phyloP scores from a whole-genome alignment of 2,888 invertebrate species.

The Phorcus lineatus region DNA sequence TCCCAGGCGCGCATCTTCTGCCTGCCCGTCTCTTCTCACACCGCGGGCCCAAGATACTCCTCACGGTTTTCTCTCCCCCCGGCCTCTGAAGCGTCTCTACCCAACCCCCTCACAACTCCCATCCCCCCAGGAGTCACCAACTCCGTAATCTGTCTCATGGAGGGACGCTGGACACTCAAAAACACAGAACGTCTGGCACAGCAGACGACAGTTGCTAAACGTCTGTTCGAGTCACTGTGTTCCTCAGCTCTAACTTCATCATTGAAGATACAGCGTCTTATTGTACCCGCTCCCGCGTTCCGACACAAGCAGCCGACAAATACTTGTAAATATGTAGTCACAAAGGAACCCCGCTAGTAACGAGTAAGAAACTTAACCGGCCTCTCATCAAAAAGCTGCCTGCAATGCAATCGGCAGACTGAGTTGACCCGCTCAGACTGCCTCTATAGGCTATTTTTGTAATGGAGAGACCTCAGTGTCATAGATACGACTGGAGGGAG shows the following conservation, averaged over 20 bases:
- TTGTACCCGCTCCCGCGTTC: not conserved
- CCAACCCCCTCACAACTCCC: not conserved
- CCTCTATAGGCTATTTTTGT: slow-evolving; percentile 4
- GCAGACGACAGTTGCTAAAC: slow-evolving; percentile 20
- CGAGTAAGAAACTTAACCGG: not conserved
- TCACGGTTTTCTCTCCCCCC: not conserved
- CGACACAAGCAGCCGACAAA: not conserved
- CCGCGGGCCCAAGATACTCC: not conserved
- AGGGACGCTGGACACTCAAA: not conserved
- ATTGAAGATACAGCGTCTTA: not conserved
- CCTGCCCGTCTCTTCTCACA: not conserved
- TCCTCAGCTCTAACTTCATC: not conserved
- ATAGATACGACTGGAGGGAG: slow-evolving; percentile 15
- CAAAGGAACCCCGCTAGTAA: slow-evolving; percentile 18
- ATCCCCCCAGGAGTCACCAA: not conserved
- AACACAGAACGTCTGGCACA: not conserved
- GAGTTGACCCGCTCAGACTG: slow-evolving; percentile 20
- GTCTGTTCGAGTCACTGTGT: not conserved
- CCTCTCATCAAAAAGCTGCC: slow-evolving; percentile 10
- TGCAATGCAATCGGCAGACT: slow-evolving; percentile 22
- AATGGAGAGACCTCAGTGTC: not conserved
- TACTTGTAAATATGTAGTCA: slow-evolving; percentile 11
- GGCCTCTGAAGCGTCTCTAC: not conserved
- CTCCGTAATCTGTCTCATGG: not conserved
- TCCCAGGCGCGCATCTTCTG: slow-evolving; percentile 17